phyloP scores from a whole-genome alignment of 2,113 vertebrate species.

The Lagopus muta region DNA sequence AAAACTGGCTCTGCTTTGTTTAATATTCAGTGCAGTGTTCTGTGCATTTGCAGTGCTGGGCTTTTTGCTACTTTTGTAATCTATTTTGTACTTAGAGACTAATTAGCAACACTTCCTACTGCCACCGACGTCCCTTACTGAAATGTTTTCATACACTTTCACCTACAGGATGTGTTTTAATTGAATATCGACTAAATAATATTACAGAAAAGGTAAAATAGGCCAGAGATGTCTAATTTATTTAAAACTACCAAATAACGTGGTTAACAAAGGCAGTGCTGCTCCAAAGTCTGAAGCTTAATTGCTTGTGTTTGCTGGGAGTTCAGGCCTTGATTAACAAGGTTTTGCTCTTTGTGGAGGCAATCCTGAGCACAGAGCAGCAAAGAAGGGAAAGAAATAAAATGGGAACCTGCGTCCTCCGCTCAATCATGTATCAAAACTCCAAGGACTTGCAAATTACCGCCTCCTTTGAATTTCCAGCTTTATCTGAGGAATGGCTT shows the following conservation, averaged over 20 bases:
- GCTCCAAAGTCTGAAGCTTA: background rate
- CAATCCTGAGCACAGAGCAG: background rate
- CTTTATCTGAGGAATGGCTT: background rate
- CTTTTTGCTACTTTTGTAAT: background rate
- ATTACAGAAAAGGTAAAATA: constrained; percentile 29
- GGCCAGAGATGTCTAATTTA: constrained; percentile 47
- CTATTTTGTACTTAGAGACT: background rate
- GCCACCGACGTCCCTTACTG: background rate
- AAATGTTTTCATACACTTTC: constrained; percentile 51
- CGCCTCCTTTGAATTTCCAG: background rate
- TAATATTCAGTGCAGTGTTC: constrained; percentile 21
- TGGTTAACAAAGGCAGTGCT: background rate
- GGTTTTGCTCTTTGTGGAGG: background rate
- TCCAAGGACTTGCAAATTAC: fast-evolving
- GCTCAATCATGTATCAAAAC: fast-evolving
- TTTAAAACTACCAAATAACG: background rate
- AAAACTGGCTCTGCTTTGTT: constrained; percentile 21
- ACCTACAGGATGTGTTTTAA: constrained; percentile 60
- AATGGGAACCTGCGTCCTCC: background rate
- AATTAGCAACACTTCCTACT: constrained; percentile 25
- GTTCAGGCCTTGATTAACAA: fast-evolving
- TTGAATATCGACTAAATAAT: constrained; percentile 41
- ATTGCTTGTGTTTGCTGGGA: background rate
- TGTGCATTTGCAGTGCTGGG: background rate
- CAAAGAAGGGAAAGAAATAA: background rate